Conservation (phyloP, 2,797 vertebrate species). For the Spea hammondii region DNA sequence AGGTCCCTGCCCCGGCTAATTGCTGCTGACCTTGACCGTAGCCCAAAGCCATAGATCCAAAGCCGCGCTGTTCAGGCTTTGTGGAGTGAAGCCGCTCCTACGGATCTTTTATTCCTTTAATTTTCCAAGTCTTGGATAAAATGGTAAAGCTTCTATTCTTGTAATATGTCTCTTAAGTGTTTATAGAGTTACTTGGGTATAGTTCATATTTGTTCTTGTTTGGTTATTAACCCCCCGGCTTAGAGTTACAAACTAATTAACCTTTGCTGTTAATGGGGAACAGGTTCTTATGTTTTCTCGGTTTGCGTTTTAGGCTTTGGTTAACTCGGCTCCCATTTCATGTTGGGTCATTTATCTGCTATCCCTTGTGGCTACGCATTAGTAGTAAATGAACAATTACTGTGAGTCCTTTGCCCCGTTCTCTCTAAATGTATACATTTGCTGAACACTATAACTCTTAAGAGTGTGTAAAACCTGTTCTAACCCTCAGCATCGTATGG, state of each 20-base stretch:
- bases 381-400: not conserved
- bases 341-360: not conserved
- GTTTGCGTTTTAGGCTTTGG: not conserved
- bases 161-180: too few relatives aligned
- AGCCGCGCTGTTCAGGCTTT: not conserved
- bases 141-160: too few relatives aligned
- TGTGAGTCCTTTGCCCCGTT: not conserved
- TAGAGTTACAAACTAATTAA: not conserved
- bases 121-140: too few relatives aligned
- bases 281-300: not conserved
- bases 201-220: too few relatives aligned
- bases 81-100: not conserved
- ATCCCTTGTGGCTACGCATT: not conserved
- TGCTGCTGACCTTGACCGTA: not conserved
- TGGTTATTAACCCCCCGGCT: not conserved
- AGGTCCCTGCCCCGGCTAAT: not conserved
- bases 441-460: too few relatives aligned
- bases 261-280: not conserved
- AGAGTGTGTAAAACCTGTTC: too few relatives aligned
- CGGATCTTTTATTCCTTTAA: too few relatives aligned
- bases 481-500: too few relatives aligned
- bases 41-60: not conserved
- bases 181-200: too few relatives aligned
- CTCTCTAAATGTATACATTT: not conserved
- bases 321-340: not conserved